These are phyloP conservation scores for Phrixothrix hirtus DNA, from an alignment of 2,888 invertebrate genomes.

Conservation along the genomic window DNA sequence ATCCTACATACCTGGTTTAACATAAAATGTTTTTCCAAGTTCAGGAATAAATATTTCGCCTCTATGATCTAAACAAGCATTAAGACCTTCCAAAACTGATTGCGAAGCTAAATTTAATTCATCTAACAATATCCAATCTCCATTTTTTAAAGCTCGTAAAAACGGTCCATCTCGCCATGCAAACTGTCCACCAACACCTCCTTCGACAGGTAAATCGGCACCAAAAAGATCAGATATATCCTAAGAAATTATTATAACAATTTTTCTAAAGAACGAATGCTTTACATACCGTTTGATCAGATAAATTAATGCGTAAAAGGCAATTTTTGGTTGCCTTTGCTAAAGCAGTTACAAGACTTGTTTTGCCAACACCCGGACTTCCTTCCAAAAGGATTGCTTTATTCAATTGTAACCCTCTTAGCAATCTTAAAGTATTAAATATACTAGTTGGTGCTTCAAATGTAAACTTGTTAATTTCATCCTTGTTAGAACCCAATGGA, in stretches of 20 bases:
- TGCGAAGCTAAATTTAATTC: slow-evolving; percentile 98
- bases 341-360: slow-evolving; percentile 88
- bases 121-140: slow-evolving; percentile 96
- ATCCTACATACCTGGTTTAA: slow-evolving; percentile 64
- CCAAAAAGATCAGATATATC: slow-evolving; percentile 98
- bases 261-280: slow-evolving; percentile 4
- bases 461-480: slow-evolving; percentile 60
- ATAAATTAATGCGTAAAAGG: slow-evolving; percentile 92
- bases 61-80: slow-evolving; percentile 97
- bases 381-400: slow-evolving; percentile 95
- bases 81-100: slow-evolving; percentile 96
- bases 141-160: slow-evolving; percentile 85
- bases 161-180: slow-evolving; percentile 97
- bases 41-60: slow-evolving; percentile 96
- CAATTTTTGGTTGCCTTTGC: slow-evolving; percentile 82
- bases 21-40: slow-evolving; percentile 80
- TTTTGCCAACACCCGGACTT: slow-evolving; percentile 98
- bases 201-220: slow-evolving; percentile 93
- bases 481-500: slow-evolving; percentile 55
- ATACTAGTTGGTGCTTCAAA: slow-evolving; percentile 80
- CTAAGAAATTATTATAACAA: slow-evolving; percentile 56
- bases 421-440: slow-evolving; percentile 78
- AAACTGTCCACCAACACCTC: slow-evolving; percentile 83
- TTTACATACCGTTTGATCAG: slow-evolving; percentile 86
- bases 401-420: slow-evolving; percentile 87